These are phyloP conservation scores for Molossus molossus DNA, from an alignment of 2,797 vertebrate genomes.

Conservation along the genomic window DNA sequence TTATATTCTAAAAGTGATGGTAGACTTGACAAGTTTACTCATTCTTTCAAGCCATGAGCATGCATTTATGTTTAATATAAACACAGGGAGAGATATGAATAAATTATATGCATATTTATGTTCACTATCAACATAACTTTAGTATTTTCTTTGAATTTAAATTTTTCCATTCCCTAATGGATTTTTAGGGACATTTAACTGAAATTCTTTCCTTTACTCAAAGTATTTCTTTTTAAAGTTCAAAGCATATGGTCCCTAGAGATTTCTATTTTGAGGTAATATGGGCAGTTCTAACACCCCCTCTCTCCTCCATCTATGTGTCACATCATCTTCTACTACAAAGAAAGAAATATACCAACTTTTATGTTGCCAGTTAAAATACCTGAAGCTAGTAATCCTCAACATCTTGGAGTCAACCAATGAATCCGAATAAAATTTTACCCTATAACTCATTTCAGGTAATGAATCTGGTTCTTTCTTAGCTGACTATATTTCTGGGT, in stretches of 20 bases:
- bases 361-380: neutral
- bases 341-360: neutral
- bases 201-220: neutral
- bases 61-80: neutral
- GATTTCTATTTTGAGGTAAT: neutral
- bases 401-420: neutral
- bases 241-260: slow-evolving; percentile 55
- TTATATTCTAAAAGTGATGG: neutral
- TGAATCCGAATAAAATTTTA: neutral
- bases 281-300: neutral
- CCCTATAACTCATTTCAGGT: neutral
- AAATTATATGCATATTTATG: neutral
- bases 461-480: neutral
- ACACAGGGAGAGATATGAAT: neutral
- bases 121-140: neutral
- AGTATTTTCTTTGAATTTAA: slow-evolving; percentile 29
- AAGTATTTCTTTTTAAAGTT: slow-evolving; percentile 14
- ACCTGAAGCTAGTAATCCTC: neutral
- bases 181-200: neutral
- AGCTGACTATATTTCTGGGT: neutral
- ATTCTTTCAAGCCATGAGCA: neutral
- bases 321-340: neutral
- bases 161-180: slow-evolving; percentile 38
- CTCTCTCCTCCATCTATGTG: neutral
- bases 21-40: slow-evolving; percentile 13